phyloP scores from a whole-genome alignment of 2,888 invertebrate species.

The Aspidiotus rigidus region DNA sequence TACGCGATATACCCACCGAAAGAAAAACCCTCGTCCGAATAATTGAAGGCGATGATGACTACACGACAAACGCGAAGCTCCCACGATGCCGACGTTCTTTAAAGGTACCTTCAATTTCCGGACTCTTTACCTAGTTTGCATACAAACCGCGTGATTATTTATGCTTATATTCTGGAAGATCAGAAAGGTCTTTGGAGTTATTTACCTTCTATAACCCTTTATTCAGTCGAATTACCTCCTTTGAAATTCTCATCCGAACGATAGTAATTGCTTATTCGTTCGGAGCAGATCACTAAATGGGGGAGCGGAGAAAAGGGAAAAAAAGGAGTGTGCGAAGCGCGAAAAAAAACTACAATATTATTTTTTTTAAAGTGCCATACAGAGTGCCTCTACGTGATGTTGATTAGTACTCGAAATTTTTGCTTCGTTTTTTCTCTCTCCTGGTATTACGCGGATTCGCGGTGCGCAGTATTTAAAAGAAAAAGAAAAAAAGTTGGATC shows the following conservation, averaged over 20 bases:
- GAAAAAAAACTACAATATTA: not conserved
- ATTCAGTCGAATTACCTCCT: constrained; percentile 13
- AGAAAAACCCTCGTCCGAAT: constrained; percentile 1
- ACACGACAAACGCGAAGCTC: constrained; percentile 12
- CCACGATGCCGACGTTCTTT: constrained; percentile 28
- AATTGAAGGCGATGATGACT: not conserved
- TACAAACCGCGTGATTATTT: constrained; percentile 30
- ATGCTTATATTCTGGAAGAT: constrained; percentile 31
- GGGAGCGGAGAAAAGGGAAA: not conserved
- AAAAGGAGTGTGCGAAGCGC: not conserved
- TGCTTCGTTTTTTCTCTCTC: not conserved
- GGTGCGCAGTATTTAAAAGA: not conserved
- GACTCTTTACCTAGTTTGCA: constrained; percentile 26
- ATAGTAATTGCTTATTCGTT: constrained; percentile 28
- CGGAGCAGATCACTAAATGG: constrained; percentile 6
- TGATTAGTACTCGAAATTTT: not conserved
- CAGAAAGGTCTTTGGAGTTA: constrained; percentile 28
- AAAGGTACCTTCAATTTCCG: constrained; percentile 31
- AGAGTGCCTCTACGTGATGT: not conserved
- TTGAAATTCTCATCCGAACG: constrained; percentile 22
- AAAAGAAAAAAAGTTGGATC: not conserved
- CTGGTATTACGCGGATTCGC: not conserved
- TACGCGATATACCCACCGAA: constrained; percentile 4
- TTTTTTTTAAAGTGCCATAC: not conserved
- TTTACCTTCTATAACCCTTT: constrained; percentile 28